Evolutionary conservation across 2,888 invertebrate genomes (phyloP).

Genomic region (Acrobasis repandana): DNA sequence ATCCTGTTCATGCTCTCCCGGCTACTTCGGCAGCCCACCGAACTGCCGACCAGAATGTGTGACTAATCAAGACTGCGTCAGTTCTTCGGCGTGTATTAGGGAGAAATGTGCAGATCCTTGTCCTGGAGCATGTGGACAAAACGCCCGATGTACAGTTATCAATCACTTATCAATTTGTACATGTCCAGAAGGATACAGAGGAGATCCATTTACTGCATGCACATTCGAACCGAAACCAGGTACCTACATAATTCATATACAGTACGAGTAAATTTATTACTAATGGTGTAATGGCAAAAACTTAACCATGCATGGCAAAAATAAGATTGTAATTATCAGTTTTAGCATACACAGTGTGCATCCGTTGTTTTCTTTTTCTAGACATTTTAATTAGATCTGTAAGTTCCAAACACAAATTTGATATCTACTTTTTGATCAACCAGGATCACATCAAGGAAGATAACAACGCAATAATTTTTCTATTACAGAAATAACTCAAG

Average conservation of each 20-base stretch:
- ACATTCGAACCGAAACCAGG: conserved; percentile 59
- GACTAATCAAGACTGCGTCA: conserved; percentile 86
- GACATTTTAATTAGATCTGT: no score
- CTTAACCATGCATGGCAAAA: no score
- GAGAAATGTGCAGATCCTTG: conserved; percentile 87
- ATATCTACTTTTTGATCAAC: no score
- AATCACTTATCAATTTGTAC: conserved; percentile 85
- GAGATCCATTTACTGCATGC: conserved; percentile 84
- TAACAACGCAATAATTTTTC: conserved; percentile 11
- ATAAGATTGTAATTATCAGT: no score
- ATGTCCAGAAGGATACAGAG: conserved; percentile 82
- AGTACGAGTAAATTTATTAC: neutral
- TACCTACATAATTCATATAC: conserved; percentile 37
- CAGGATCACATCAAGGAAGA: neutral
- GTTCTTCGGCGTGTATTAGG: conserved; percentile 85
- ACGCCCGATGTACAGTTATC: conserved; percentile 82
- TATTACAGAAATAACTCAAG: conserved; percentile 50
- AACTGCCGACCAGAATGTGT: conserved; percentile 87
- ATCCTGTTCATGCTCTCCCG: conserved; percentile 84
- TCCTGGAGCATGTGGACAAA: conserved; percentile 85
- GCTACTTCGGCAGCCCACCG: conserved; percentile 85
- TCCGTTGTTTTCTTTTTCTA: no score
- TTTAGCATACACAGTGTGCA: no score
- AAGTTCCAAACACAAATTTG: no score
- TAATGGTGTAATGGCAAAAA: no score